Evolutionary conservation across 2,888 invertebrate species (phyloP), one percentile per base, ranked within the genome.

Genomic region (Drosophila niveifrons): DNA sequence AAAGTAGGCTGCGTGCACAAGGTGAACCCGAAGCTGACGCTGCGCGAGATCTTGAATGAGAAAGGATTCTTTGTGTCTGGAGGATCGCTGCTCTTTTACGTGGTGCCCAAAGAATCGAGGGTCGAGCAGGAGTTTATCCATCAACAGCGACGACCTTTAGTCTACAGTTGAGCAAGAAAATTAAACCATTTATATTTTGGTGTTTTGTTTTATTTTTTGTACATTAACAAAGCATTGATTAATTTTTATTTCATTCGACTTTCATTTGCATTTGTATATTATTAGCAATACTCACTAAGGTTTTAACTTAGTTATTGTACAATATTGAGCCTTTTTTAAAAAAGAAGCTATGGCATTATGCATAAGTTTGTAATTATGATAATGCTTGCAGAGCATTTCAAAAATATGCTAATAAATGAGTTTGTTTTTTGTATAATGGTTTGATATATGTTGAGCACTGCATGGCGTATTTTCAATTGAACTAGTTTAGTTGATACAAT

Each of bases 31-130:
- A 90, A 92, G 0, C 93, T 93, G 75, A 94, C 94, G 1, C 92
- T 97, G 2, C 92, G 93, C 1, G 94, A 95, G 61, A 93, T 96
- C 73, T 89, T 97, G 39, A 91, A 93, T 66, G 92, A 93, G 55
- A 93, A 95, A 82, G 66, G 92, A 0, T 92, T 92, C 66, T 91
- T 86, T 65, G 89, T 93, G 0, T 90, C 82, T 3, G 91, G 91
- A 1, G 93, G 92, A 2, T 80, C 90, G 0, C 66, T 93, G 50
- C 70, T 92, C 0, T 93, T 93, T 74, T 92, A 91, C 68, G 79
- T 93, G n/a, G 89, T 93, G 13, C 89, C 92, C 2, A 90, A 83
- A 55, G 83, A 82, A 15, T 87, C 91, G 0, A 73, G 68, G 0
- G 73, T 88, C 11, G 93, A 93, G 67, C 78, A 90, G 44, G 90